Evolutionary conservation across 2,888 invertebrate species (phyloP).

Genomic region (Oxyteleia sp.): DNA sequence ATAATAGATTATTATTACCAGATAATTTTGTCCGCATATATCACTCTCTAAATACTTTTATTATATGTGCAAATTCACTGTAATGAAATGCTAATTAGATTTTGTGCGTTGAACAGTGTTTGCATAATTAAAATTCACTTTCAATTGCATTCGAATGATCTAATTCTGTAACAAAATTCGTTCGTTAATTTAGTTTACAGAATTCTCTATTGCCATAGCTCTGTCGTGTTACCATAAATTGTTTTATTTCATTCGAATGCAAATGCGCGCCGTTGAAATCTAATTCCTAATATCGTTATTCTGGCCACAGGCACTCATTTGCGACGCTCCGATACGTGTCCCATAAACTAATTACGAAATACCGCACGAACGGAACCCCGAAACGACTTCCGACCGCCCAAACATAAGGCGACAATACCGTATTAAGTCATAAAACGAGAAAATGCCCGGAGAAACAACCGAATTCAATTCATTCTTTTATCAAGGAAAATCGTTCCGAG

Average conservation of each 20-base stretch:
- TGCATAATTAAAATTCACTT: too few relatives aligned
- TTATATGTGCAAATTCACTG: too few relatives aligned
- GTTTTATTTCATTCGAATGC: constrained; percentile 37
- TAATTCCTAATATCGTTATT: constrained; percentile 22
- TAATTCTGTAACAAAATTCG: neutral
- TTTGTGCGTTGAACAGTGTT: too few relatives aligned
- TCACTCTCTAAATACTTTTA: too few relatives aligned
- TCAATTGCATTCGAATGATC: too few relatives aligned
- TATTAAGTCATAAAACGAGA: constrained; percentile 54
- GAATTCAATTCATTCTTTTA: constrained; percentile 36
- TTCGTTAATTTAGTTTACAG: too few relatives aligned
- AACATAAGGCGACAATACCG: constrained; percentile 17
- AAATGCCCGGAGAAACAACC: constrained; percentile 17
- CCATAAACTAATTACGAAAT: constrained; percentile 46
- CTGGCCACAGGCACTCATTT: constrained; percentile 3
- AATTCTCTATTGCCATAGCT: too few relatives aligned
- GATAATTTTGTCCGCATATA: too few relatives aligned
- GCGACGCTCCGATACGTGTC: constrained; percentile 4
- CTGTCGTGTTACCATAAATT: too few relatives aligned
- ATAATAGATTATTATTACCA: too few relatives aligned
- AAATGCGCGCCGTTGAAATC: constrained; percentile 18
- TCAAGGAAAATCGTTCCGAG: constrained; percentile 41
- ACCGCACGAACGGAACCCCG: constrained; percentile 14
- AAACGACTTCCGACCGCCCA: constrained; percentile 44
- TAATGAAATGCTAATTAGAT: too few relatives aligned